Conservation (phyloP, 2,797 vertebrate genomes). For the Eulemur rubriventer region DNA sequence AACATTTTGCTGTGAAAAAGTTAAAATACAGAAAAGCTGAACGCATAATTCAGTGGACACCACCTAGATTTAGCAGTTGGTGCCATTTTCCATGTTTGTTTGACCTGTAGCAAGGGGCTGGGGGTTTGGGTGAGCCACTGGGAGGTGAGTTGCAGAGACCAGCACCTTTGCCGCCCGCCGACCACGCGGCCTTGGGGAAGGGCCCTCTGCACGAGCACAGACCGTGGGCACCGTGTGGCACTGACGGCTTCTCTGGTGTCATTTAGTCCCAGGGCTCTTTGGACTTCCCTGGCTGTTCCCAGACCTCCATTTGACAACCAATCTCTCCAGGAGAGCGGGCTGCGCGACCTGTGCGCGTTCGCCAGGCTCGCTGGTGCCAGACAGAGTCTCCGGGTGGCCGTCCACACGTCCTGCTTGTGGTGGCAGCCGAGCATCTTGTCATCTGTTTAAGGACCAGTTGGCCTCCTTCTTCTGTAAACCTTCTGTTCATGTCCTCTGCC, state of each 20-base stretch:
- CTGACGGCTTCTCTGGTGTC: rapidly evolving
- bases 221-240: too few species aligned
- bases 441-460: neutral
- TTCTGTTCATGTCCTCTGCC: neutral
- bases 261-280: rapidly evolving
- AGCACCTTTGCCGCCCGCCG: too few species aligned
- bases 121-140: neutral
- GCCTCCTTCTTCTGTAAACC: neutral
- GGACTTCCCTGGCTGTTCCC: neutral
- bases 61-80: neutral
- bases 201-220: neutral
- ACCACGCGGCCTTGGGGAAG: neutral
- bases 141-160: neutral
- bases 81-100: neutral
- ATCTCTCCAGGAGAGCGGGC: neutral
- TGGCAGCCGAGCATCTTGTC: neutral
- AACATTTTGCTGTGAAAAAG: neutral
- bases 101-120: neutral
- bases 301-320: neutral
- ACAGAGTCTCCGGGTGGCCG: neutral
- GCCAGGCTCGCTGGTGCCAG: neutral
- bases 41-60: neutral
- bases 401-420: neutral
- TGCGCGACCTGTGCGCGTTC: too few species aligned
- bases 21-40: neutral